A percentile compares a stretch with the other conserved stretches of the same genome.
phyloP scores from a whole-genome alignment of 1,140 invertebrate genomes.

The Sesamia nonagrioides region DNA sequence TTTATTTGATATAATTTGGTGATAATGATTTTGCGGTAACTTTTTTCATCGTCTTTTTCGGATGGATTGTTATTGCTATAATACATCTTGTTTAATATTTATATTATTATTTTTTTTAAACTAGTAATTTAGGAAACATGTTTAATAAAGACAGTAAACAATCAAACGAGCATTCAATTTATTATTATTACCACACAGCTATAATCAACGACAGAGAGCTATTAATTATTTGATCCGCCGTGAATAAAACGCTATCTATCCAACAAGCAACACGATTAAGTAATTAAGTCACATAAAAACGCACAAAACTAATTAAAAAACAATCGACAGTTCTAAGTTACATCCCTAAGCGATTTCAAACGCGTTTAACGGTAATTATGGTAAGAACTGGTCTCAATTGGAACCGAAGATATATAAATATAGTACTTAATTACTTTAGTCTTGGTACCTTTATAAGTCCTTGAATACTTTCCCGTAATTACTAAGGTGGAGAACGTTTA shows the following conservation, averaged over 20 bases:
- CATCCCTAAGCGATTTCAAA: constrained; percentile 61
- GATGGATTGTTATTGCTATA: too few relatives aligned
- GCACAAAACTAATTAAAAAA: constrained; percentile 38
- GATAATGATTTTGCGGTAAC: not conserved
- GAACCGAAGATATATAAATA: constrained; percentile 65
- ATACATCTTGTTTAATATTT: too few relatives aligned
- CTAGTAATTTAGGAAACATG: too few relatives aligned
- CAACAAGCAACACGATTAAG: constrained; percentile 12
- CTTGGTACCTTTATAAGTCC: constrained; percentile 1
- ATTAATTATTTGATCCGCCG: constrained; percentile 10
- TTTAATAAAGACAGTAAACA: not conserved
- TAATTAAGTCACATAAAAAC: constrained; percentile 8
- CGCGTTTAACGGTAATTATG: constrained; percentile 70
- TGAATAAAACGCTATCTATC: not conserved
- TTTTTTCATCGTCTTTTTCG: not conserved
- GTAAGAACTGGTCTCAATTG: constrained; percentile 64
- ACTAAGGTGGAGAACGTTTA: constrained; percentile 58
- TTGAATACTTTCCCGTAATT: constrained; percentile 61
- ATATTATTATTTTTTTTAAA: too few relatives aligned
- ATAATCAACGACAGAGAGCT: not conserved
- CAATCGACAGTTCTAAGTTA: constrained; percentile 27
- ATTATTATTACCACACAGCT: not conserved
- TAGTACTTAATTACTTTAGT: constrained; percentile 70
- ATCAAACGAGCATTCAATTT: not conserved
- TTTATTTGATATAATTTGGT: not conserved